phyloP scores from a whole-genome alignment of 2,113 vertebrate genomes.

The Cairina moschata region DNA sequence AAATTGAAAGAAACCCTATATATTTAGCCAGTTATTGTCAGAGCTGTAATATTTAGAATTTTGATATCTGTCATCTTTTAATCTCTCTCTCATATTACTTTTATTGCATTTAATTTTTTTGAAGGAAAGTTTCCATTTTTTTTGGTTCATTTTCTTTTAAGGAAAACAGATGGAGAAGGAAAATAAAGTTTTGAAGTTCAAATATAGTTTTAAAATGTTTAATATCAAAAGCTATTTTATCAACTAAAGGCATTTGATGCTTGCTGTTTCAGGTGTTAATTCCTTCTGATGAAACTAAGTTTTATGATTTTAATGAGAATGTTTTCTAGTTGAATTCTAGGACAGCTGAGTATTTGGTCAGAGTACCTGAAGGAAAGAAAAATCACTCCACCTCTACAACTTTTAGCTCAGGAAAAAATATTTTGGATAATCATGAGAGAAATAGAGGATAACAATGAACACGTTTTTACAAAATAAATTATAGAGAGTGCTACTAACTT shows the following conservation, averaged over 20 bases:
- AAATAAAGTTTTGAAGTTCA: neutral
- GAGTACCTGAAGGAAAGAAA: neutral
- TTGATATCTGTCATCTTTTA: neutral
- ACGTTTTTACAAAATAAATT: neutral
- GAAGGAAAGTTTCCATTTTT: neutral
- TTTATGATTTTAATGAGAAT: neutral
- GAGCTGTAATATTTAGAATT: neutral
- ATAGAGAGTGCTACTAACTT: neutral
- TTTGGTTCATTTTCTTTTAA: slow-evolving; percentile 3
- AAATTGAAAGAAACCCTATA: neutral
- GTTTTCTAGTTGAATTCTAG: neutral
- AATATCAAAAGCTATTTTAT: neutral
- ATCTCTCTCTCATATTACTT: neutral
- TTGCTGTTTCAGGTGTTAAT: neutral
- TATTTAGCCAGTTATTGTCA: neutral
- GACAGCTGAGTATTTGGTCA: neutral
- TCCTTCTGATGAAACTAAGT: neutral
- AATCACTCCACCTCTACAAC: neutral
- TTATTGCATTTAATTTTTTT: neutral
- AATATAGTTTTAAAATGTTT: neutral
- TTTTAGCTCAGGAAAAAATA: neutral
- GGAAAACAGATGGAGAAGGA: neutral
- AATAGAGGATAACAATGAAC: neutral
- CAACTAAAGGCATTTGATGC: neutral
- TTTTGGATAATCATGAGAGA: neutral